These are phyloP conservation scores for Ectemnius cavifrons DNA, from an alignment of 2,888 invertebrate species.

Conservation along the genomic window DNA sequence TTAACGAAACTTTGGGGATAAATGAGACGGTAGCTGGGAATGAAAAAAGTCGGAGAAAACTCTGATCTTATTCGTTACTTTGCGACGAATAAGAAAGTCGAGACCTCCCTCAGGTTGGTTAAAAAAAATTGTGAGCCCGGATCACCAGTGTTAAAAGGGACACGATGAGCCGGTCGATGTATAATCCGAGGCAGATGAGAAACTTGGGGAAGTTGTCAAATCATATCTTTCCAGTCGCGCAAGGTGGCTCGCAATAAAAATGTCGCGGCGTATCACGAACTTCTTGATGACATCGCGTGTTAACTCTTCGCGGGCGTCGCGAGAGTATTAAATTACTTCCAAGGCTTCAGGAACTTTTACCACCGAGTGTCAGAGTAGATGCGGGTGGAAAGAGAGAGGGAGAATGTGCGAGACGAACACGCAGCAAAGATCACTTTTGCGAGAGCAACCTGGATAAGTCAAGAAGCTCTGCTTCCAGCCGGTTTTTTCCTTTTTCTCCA, in stretches of 20 bases:
- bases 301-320: neutral
- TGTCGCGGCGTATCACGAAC: neutral
- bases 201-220: neutral
- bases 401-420: neutral
- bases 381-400: neutral
- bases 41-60: too few species aligned
- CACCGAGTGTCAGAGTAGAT: conserved; percentile 3
- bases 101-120: too few species aligned
- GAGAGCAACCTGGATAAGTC: neutral
- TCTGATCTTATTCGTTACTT: too few species aligned
- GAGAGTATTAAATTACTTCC: conserved; percentile 5
- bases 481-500: conserved; percentile 2
- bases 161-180: too few species aligned
- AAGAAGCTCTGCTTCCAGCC: neutral
- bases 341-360: neutral
- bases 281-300: conserved; percentile 1
- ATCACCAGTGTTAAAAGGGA: too few species aligned
- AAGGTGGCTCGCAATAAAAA: neutral
- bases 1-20: too few species aligned
- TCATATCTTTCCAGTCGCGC: neutral
- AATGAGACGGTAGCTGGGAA: too few species aligned
- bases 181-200: too few species aligned
- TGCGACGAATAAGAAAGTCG: too few species aligned
- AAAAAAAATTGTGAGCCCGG: too few species aligned
- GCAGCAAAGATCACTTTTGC: neutral